phyloP scores from a whole-genome alignment of 2,797 vertebrate genomes.

The Vultur gryphus region DNA sequence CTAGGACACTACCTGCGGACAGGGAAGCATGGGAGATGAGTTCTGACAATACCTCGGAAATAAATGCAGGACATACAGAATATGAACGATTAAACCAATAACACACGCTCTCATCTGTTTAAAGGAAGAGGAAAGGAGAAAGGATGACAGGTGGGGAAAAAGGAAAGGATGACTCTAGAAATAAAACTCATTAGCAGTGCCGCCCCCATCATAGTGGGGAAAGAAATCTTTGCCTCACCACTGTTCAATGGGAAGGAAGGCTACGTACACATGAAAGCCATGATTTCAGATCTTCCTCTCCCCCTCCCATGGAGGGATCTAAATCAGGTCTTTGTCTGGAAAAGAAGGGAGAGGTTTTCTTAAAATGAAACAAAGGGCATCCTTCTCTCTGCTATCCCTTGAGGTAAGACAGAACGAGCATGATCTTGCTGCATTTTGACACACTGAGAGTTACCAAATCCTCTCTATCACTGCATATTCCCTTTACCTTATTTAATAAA shows the following conservation, averaged over 20 bases:
- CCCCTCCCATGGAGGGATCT: neutral
- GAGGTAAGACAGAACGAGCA: neutral
- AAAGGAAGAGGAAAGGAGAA: neutral
- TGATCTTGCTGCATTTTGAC: constrained; percentile 15
- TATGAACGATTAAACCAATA: neutral
- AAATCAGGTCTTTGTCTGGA: neutral
- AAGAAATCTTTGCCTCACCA: neutral
- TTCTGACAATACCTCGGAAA: neutral
- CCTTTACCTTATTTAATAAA: constrained; percentile 76
- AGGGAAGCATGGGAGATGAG: neutral
- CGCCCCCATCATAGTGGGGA: neutral
- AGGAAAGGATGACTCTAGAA: neutral
- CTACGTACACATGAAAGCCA: neutral
- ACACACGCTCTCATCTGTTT: neutral
- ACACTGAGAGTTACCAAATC: constrained; percentile 27
- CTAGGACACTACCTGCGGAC: neutral
- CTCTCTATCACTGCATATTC: constrained; percentile 38
- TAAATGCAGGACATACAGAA: neutral
- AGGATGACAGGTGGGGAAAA: neutral
- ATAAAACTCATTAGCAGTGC: neutral
- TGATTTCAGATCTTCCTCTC: neutral
- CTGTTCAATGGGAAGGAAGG: neutral
- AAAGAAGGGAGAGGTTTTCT: neutral
- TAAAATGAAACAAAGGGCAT: constrained; percentile 1
- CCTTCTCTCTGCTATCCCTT: neutral